Base-by-base conservation (phyloP, 2,113 vertebrate genomes). In the Fulmarus glacialis region DNA sequence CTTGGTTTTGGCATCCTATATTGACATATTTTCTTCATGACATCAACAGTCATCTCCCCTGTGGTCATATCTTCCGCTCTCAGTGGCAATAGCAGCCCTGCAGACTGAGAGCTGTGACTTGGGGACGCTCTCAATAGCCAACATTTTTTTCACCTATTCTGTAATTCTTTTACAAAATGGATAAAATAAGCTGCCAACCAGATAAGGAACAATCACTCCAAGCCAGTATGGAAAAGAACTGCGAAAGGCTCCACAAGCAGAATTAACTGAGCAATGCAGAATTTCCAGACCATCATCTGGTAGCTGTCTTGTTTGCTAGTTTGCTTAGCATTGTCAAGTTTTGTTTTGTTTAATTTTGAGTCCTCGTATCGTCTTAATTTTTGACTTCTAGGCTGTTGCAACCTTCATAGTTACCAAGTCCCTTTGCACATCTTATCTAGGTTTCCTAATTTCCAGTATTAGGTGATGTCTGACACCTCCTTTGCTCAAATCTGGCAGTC, bases 401-500 rank as follows among this genome's bases (percentile, higher is more conserved):
- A 4, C 48, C 55, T 79, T 90, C 45, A 34, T 23, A 60, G 92
- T 93, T 95, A 91, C 93, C 92, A 48, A 97, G 95, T 96, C 87
- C 82, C 91, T 89, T 79, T 42, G 42, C 11, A 4, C 40, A 98
- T 98, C 98, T 98, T 98, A 98, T 98, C 97, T 21, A 14, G 50
- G 73, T 70, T 97, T 96, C 95, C 97, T 96, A 64, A 96, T 98
- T 98, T 98, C 97, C 98, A 97, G 94, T 71, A 96, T 98, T 98
- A 98, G 96, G 97, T 95, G 97, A 98, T 97, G 98, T 98, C 98
- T 98, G 98, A 95, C 97, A 96, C 95, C 71, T 94, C 74, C 91
- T 92, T 30, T 95, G 96, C 84, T 95, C 91, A 87, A 30, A 95
- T 73, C 90, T 79, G 94, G 71, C 83, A 81, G 98, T 97, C 98